phyloP scores from a whole-genome alignment of 2,888 invertebrate genomes.

The Microplitis deprimator region DNA sequence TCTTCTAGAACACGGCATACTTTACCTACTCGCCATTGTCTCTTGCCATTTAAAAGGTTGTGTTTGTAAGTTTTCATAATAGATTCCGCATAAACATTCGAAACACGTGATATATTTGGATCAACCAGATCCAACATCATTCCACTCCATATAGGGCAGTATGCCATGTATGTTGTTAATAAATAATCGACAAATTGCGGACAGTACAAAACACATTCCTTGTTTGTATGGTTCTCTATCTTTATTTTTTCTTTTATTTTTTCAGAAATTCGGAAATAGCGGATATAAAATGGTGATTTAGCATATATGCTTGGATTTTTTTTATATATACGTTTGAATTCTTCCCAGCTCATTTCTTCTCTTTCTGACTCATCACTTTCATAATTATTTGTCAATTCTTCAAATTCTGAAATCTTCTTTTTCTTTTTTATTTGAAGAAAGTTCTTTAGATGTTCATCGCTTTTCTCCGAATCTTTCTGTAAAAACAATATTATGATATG shows the following conservation, averaged over 20 bases:
- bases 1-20: not conserved
- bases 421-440: not conserved
- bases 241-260: not conserved
- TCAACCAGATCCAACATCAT: not conserved
- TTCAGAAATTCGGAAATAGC: not conserved
- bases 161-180: conserved; percentile 10
- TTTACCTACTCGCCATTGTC: not conserved
- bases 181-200: not conserved
- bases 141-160: conserved; percentile 17
- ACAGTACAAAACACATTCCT: not conserved
- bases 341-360: not conserved
- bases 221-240: not conserved
- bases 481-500: not conserved
- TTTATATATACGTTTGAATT: not conserved
- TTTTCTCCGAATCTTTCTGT: not conserved
- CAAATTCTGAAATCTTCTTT: not conserved
- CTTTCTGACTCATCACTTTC: not conserved
- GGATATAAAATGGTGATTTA: not conserved
- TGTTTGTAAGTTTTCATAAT: not conserved
- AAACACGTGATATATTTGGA: not conserved
- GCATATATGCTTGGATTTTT: not conserved
- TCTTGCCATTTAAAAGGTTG: not conserved
- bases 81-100: not conserved
- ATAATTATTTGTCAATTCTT: not conserved
- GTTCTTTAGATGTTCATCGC: not conserved